A percentile compares a stretch with the other conserved stretches of the same genome.
These are phyloP conservation scores for Limnephilus marmoratus DNA, from an alignment of 2,888 invertebrate genomes.

Conservation along the genomic window DNA sequence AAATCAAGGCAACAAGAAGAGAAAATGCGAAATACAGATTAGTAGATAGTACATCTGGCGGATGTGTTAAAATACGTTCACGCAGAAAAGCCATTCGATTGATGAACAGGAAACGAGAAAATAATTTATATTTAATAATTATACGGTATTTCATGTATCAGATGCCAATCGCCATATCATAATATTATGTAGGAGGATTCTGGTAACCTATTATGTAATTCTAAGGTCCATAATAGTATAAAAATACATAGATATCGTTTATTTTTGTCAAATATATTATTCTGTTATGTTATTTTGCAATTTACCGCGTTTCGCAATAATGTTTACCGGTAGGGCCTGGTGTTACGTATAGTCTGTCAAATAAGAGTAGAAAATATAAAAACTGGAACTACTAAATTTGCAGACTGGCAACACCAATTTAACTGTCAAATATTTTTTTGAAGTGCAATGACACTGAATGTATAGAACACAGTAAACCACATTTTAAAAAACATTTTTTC, in stretches of 20 bases:
- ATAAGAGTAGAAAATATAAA: too few species aligned
- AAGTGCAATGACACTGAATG: too few species aligned
- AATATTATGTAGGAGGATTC: not conserved
- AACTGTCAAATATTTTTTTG: too few species aligned
- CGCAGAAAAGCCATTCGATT: not conserved
- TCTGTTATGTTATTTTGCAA: not conserved
- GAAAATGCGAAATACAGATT: too few species aligned
- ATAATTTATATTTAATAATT: not conserved
- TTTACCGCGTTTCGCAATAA: not conserved
- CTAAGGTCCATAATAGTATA: not conserved
- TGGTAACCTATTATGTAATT: not conserved
- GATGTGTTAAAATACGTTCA: not conserved
- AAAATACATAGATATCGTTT: not conserved
- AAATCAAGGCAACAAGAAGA: too few species aligned
- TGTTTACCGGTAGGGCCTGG: not conserved
- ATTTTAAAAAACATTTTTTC: too few species aligned
- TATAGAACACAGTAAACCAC: too few species aligned
- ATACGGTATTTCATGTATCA: not conserved
- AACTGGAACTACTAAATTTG: too few species aligned
- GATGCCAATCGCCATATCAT: not conserved
- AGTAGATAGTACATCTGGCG: not conserved
- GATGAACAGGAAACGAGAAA: not conserved
- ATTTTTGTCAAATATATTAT: not conserved
- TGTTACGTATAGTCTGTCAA: too few species aligned
- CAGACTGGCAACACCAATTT: too few species aligned